Evolutionary conservation across 2,797 vertebrate genomes (phyloP), one percentile per base, ranked within the genome.

Genomic region (Bradypus variegatus): DNA sequence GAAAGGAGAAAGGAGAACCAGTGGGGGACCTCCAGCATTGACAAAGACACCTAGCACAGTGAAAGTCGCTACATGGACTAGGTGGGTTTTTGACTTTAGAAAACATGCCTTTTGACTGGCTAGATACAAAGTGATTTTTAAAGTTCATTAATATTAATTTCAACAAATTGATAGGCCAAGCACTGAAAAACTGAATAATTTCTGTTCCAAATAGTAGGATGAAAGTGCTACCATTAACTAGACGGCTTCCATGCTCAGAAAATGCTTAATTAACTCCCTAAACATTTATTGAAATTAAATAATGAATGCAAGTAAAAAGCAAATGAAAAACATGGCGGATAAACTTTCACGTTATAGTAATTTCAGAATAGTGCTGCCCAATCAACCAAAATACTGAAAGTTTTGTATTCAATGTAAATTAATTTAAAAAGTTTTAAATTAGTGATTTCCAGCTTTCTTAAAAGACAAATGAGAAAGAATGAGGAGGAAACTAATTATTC

Each of bases 371-470:
- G 50, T 31, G 65, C 21, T 36, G 6, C n/a, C 67, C n/a, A 76
- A 19, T 31, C 23, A 38, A 18, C 45, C 14, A 31, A 50, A 23
- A 76, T 50, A 90, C n/a, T 86, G 50, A n/a, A 91, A 64, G 90
- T 93, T 41, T 58, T 60, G n/a, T 45, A 45, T 45, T 45, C 8
- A 5, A 45, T 45, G 8, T 45, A 45, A 45, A 45, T 45, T 45
- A 45, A 45, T 45, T 45, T 45, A 45, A 67, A 78, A 85, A 90
- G 33, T 90, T 76, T 93, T 84, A 85, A 90, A 73, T 78, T 77
- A 84, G 77, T 81, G 91, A 92, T 82, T 79, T 79, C 36, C n/a
- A 80, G 60, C 33, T 91, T 15, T 92, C 69, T 36, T 92, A n/a
- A 88, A 90, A 41, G 50, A 90, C 41, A 87, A 92, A 60, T 33